Evolutionary conservation across 2,888 invertebrate species (phyloP), one percentile per base, ranked within the genome.

Genomic region (Aromia moschata): DNA sequence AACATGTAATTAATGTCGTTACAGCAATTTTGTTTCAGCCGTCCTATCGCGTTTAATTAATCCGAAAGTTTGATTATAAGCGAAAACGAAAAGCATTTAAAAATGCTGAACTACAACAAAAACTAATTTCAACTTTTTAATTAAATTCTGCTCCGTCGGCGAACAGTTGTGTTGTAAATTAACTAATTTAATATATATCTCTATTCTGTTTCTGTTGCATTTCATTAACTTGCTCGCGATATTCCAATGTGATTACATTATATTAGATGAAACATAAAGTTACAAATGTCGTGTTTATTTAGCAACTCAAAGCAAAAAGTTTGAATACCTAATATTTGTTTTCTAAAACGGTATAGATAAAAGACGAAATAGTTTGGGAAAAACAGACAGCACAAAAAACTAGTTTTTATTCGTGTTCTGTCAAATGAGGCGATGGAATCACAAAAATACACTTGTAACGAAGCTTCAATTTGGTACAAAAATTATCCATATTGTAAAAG

Each of bases 81-180:
- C 65, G 67, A 72, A 73, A 75, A 67, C 65, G 70, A 66, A 73
- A 72, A 74, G 74, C 73, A 76, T 78, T 75, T 76, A 76, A 79
- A 79, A 79, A 79, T 74, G 76, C 70, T 72, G 77, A 79, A 79
- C 80, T 80, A 80, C 79, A 78, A 79, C 79, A 79, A 80, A 79
- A 80, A 80, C 79, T 80, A 79, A 80, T 80, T 80, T 77, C 68
- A 80, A 80, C 79, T 80, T 80, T 80, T 80, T 79, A 80, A 80
- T 80, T 80, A 80, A 80, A 80, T 80, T 78, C 75, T 72, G 64
- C 74, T 70, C 69, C 67, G 72, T 65, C 67, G 60, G 71, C 70
- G 72, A 74, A 70, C 75, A 77, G 74, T 75, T 76, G 75, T 73
- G 74, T 72, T 74, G 73, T 77, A 76, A 76, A 77, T 77, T 76